These are phyloP conservation scores for Hemaris fuciformis DNA, from an alignment of 2,888 invertebrate species.

Conservation along the genomic window DNA sequence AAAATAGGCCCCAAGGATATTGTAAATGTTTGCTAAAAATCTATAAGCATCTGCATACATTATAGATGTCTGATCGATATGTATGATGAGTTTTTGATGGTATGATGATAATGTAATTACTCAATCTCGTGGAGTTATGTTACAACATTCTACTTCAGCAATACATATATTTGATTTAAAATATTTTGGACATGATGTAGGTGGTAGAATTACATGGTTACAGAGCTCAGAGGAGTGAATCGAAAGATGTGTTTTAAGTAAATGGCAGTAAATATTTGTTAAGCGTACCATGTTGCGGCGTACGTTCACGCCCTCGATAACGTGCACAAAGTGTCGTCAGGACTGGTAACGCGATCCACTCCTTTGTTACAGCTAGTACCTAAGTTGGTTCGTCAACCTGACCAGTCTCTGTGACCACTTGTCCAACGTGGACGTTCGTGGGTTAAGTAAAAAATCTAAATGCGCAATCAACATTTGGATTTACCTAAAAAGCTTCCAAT, in stretches of 20 bases:
- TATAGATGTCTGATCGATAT: background rate
- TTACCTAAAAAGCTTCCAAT: conserved; percentile 33
- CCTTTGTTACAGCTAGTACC: conserved; percentile 49
- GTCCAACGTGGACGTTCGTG: conserved; percentile 66
- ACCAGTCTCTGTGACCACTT: conserved; percentile 68
- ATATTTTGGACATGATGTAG: background rate
- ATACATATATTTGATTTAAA: background rate
- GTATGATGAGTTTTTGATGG: background rate
- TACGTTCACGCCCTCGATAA: conserved; percentile 62
- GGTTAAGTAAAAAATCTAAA: conserved; percentile 44
- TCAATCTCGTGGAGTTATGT: background rate
- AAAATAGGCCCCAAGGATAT: background rate
- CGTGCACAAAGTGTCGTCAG: conserved; percentile 58
- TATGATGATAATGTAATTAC: background rate
- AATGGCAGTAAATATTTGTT: background rate
- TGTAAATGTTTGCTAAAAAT: background rate
- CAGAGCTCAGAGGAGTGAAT: background rate
- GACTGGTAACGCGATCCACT: conserved; percentile 55
- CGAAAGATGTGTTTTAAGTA: background rate
- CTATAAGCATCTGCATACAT: background rate
- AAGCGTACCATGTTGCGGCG: background rate
- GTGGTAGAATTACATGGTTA: background rate
- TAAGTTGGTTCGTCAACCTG: conserved; percentile 68
- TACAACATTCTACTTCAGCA: background rate
- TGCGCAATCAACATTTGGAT: conserved; percentile 40